Base-by-base conservation (phyloP, 2,113 vertebrate genomes). In the Chloropsis hardwickii region DNA sequence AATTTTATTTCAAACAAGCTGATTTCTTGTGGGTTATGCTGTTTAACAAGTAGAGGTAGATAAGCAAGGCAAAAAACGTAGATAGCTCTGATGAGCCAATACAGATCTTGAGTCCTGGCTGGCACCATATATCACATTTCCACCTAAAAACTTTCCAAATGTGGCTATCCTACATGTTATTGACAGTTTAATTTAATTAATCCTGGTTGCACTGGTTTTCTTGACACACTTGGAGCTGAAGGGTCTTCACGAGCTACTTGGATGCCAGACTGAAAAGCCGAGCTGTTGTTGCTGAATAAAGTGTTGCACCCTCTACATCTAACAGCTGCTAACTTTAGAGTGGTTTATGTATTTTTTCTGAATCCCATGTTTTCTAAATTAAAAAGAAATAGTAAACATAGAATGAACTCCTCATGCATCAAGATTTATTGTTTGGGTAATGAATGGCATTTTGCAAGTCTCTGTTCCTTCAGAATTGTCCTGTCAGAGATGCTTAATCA, bases 401-500 rank as follows among this genome's bases (percentile, higher is more conserved):
- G 44, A 51, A 51, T 44, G 31, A 79, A 8, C 27, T 82, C 29
- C n/a, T 70, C 4, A 4, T 64, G 29, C 22, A 33, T 74, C 58
- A 51, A 40, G 64, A 83, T 78, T 79, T 67, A 62, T 90, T 62
- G 4, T 90, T 95, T 2, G 12, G 47, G 25, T 47, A 70, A 65
- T 0, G 0, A 33, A 16, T 14, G 50, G 54, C 12, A 35, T 64
- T 93, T 73, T 92, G 40, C 40, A 64, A 86, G 56, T 67, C 10
- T 82, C 71, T 51, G 5, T 89, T 83, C 56, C 51, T 92, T 86
- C 40, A 45, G 70, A 81, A 48, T 60, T 80, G 14, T 50, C 69
- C 48, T 88, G 72, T 74, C 86, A 65, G 64, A 51, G 76, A n/a
- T 67, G 37, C 54, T 84, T 78, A 67, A 74, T 86, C 65, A 31